Evolutionary conservation across 2,113 vertebrate genomes (phyloP), one percentile per base, ranked within the genome.

Genomic region (Cacatua alba): DNA sequence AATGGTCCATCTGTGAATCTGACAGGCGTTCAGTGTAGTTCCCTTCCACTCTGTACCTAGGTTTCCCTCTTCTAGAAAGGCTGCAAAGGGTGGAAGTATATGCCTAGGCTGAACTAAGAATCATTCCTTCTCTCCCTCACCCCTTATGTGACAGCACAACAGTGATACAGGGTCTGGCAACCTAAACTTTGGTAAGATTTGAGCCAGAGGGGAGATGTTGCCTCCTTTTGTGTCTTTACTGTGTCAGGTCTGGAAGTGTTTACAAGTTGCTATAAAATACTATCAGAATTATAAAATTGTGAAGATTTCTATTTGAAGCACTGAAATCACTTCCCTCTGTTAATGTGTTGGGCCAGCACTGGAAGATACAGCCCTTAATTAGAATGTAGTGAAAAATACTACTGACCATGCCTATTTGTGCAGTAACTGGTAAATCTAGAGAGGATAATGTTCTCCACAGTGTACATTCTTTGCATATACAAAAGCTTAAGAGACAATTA

Each of bases 401-500:
- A 8, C 5, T 43, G 37, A 59, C 23, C 63, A 41, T 80, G 28
- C n/a, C 28, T 60, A 2, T 64, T 81, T 84, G 52, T 85, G 70
- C 74, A 89, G 39, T n/a, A 57, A 33, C 10, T 92, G 75, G 24
- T 75, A 70, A 86, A 71, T 53, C 35, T 48, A 77, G 28, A 68
- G 33, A 70, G 60, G 35, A 31, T 28, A 83, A 39, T 51, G 46
- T 35, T 77, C 33, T 88, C 69, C 19, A 35, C 49, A 7, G 80
- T 19, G 18, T 65, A 39, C 2, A 1, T 83, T 86, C 46, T 86
- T 88, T 92, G 65, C 60, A 78, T 31, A 71, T n/a, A 68, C 44
- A 84, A 78, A 83, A 86, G 90, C 43, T 90, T 78, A 76, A 65
- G 43, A 90, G 76, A 83, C 55, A 75, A 80, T 85, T 88, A 63